Evolutionary conservation across 2,888 invertebrate genomes (phyloP).

Genomic region (Lithosia quadra): DNA sequence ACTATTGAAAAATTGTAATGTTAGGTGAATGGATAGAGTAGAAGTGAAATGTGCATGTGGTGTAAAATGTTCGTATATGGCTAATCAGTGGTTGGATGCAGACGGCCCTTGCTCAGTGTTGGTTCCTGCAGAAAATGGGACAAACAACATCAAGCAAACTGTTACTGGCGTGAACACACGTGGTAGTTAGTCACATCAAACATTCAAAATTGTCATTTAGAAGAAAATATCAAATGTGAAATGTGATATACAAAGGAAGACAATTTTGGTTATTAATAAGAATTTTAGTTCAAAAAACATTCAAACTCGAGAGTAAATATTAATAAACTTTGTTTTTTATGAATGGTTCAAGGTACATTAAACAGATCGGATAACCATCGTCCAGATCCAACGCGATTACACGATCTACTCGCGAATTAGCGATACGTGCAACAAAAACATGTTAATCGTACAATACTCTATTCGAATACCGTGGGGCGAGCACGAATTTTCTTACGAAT

Average conservation of each 20-base stretch:
- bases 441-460: too few species aligned
- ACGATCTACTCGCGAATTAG: background rate
- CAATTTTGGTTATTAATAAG: background rate
- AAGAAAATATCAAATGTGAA: slow-evolving; percentile 38
- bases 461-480: too few species aligned
- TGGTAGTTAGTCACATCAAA: slow-evolving; percentile 67
- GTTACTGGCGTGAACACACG: slow-evolving; percentile 83
- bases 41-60: slow-evolving; percentile 47
- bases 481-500: too few species aligned
- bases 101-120: slow-evolving; percentile 82
- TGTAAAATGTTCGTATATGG: slow-evolving; percentile 49
- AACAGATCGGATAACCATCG: background rate
- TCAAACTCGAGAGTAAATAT: slow-evolving; percentile 11
- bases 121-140: slow-evolving; percentile 83
- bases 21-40: slow-evolving; percentile 34
- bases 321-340: slow-evolving; percentile 45
- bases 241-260: slow-evolving; percentile 34
- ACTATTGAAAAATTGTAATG: slow-evolving; percentile 7
- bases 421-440: background rate
- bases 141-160: slow-evolving; percentile 81
- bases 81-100: slow-evolving; percentile 75
- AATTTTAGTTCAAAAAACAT: background rate
- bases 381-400: too few species aligned
- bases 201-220: slow-evolving; percentile 30
- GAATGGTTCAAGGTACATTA: slow-evolving; percentile 9